Conservation (phyloP, 2,797 vertebrate species). For the Spheniscus humboldti region DNA sequence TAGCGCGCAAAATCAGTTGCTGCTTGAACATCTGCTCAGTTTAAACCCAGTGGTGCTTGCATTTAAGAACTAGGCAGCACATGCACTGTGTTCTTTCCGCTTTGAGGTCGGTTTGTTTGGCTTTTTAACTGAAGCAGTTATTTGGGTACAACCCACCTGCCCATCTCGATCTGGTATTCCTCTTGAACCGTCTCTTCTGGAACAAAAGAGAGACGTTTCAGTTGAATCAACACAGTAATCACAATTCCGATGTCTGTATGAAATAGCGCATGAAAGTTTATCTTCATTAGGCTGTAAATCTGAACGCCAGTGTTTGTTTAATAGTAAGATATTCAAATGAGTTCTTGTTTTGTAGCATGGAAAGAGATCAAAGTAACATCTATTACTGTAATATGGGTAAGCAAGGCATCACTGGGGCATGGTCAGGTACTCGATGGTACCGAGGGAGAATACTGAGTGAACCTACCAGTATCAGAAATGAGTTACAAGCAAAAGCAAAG, state of each 20-base stretch:
- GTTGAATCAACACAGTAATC: not conserved
- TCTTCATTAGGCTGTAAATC: not conserved
- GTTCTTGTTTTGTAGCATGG: not conserved
- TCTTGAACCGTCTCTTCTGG: slow-evolving; percentile 81
- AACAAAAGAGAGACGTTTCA: not conserved
- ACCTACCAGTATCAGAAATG: not conserved
- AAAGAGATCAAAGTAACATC: not conserved
- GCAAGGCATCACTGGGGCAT: not conserved
- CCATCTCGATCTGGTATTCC: slow-evolving; percentile 81
- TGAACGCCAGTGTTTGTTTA: not conserved
- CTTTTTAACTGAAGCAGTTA: not conserved
- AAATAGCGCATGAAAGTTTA: not conserved
- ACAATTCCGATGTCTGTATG: not conserved
- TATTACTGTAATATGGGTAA: not conserved
- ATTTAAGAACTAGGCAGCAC: not conserved
- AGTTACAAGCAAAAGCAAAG: not conserved
- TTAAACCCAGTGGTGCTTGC: not conserved
- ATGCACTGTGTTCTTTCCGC: not conserved
- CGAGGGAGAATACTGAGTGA: not conserved
- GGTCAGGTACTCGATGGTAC: not conserved
- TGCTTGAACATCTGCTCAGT: not conserved
- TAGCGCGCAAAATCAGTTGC: not conserved
- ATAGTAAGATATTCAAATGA: not conserved
- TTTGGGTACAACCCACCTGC: slow-evolving; percentile 72
- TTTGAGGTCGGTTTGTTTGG: not conserved